Base-by-base conservation (phyloP, 1,140 invertebrate species). In the Ceratina australensis region DNA sequence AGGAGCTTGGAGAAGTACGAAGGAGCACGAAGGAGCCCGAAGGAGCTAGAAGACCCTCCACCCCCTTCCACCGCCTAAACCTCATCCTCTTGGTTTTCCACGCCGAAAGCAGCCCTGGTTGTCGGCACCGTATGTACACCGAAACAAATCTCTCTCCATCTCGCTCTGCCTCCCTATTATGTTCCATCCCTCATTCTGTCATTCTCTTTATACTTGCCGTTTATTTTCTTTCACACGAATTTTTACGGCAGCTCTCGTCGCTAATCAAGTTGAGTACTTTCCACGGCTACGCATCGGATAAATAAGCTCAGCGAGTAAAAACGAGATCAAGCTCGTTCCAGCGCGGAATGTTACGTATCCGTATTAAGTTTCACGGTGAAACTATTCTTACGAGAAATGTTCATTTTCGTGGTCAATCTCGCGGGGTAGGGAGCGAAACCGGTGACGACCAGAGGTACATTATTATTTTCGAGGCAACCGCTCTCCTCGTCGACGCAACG, bases 1-100 rank as follows among this genome's bases (percentile, higher is more conserved):
- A 63, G 78, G 63, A 83, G 81, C 77, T 67, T 80, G 81, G 67
- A 83, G 78, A 50, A 83, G 56, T 61, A 83, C 81, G 82, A 80
- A 72, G 76, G 73, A 64, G 57, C 69, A 79, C 72, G 82, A 79
- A 82, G 72, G 68, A 79, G 33, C 72, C 72, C 80, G 72, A 79
- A 77, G 74, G 84, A 82, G 74, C 69, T 68, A 52, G 64, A 72
- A 78, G 73, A 67, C 42, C 47, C 66, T 61, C 56, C 57, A 50
- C 24, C 42, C 20, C 13, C 57, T 59, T 49, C n/a, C 63, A 26
- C 22, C 52, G 42, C n/a, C 42, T n/a, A n/a, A 22, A 50, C 54
- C 57, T 24, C 24, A 42, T 52, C 47, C 59, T 61, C 24, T 13
- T 72, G 24, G 71, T 69, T 60, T 67, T 82, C 76, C 69, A 73